Evolutionary conservation across 2,797 vertebrate genomes (phyloP).

Genomic region (Scyliorhinus canicula): DNA sequence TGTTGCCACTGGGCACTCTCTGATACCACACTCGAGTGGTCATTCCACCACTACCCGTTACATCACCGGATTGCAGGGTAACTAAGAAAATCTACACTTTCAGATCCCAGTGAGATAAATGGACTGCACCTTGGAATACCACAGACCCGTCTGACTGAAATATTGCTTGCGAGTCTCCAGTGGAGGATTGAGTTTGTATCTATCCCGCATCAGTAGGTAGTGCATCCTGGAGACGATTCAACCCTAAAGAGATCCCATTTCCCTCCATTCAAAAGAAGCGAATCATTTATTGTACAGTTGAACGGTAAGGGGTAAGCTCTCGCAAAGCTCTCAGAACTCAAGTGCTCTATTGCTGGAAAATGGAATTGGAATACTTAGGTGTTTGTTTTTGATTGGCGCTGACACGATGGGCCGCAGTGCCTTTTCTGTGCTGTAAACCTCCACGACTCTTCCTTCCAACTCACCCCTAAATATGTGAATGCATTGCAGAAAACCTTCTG

Average conservation of each 20-base stretch:
- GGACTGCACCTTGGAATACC: background rate
- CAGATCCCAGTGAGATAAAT: background rate
- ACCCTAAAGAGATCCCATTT: background rate
- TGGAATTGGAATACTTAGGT: no score
- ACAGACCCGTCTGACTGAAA: background rate
- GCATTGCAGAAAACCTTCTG: background rate
- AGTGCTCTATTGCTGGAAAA: no score
- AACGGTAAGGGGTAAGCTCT: background rate
- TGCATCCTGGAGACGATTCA: background rate
- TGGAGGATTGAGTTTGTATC: background rate
- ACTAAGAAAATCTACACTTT: background rate
- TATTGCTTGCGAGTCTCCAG: background rate
- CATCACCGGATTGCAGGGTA: background rate
- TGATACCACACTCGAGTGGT: background rate
- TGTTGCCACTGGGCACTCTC: background rate
- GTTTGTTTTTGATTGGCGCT: no score
- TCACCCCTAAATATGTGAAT: background rate
- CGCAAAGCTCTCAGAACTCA: background rate
- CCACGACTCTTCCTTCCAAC: background rate
- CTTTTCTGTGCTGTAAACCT: no score
- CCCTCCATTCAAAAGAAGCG: background rate
- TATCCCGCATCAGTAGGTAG: background rate
- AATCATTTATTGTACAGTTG: background rate
- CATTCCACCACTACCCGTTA: background rate
- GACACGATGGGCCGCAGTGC: no score